Conservation (phyloP, 2,113 vertebrate species). For the Crotalus horridus region DNA sequence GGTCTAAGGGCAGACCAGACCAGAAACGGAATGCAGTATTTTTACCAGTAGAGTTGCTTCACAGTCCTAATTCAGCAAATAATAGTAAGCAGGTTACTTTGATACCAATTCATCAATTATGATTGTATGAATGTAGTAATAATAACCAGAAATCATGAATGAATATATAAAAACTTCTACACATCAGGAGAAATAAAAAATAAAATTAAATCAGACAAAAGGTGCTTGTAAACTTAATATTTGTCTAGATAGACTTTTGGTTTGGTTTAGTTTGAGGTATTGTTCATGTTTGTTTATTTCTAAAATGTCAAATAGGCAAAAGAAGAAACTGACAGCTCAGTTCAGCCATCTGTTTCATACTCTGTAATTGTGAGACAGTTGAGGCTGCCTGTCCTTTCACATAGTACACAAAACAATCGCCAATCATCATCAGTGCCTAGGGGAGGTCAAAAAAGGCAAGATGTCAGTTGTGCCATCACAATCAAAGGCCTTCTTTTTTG, state of each 20-base stretch:
- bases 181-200: background rate
- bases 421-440: background rate
- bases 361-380: background rate
- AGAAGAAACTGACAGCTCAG: background rate
- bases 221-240: background rate
- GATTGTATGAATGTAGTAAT: background rate
- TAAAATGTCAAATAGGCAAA: background rate
- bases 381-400: background rate
- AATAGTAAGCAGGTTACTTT: background rate
- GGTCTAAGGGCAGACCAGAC: background rate
- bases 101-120: background rate
- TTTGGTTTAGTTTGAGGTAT: background rate
- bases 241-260: background rate
- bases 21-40: background rate
- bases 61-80: background rate
- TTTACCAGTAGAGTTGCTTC: background rate
- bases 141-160: background rate
- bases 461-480: background rate
- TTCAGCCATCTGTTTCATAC: background rate
- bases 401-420: background rate
- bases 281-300: background rate
- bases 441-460: background rate
- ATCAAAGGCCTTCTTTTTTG: background rate
- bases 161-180: background rate
- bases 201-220: background rate